Base-by-base conservation (phyloP, 2,113 vertebrate genomes). In the Neotoma lepida region DNA sequence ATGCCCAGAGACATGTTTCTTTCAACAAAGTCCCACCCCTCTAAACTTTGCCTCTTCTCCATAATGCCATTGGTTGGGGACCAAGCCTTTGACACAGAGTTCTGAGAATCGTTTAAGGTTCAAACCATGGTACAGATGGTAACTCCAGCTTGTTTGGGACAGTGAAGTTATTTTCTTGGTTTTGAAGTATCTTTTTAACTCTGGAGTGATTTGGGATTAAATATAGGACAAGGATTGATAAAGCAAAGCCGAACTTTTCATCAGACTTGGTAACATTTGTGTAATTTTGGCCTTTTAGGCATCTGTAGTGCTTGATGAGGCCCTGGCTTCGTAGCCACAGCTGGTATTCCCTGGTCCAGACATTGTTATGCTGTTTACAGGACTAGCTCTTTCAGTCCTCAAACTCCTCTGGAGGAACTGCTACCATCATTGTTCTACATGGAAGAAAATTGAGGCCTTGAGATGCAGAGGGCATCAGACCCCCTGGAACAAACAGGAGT, bases 221-320 rank as follows among this genome's bases (percentile, higher is more conserved):
- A 63, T 89, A 66, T 26, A 80, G 66, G 9, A 35, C 86, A 70
- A 73, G 78, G 51, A 86, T 86, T 35, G 86, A 39, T 89, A 86
- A 86, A 89, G 56, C 73, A 93, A 86, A 91, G 20, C 18, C 90
- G 22, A 46, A 30, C 15, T 91, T 91, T 49, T 82, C 76, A 9
- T 82, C 74, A 87, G 26, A 10, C 26, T 82, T 77, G 26, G n/a
- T 28, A 82, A 76, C 86, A 18, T 92, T 49, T 95, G 14, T 92
- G 9, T 93, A 74, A 33, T 91, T 94, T 88, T 93, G 73, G 35
- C 46, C 63, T 82, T 90, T 93, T 81, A 89, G 93, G 63, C 91
- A 77, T 88, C 84, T 66, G 28, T 92, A 41, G 80, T 87, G 28
- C 68, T 68, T 93, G 88, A 86, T 9, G 61, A 46, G 28, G n/a